A percentile compares a stretch with the other conserved stretches of the same genome.
phyloP scores from a whole-genome alignment of 2,113 vertebrate genomes.

The Ramphastos sulfuratus region DNA sequence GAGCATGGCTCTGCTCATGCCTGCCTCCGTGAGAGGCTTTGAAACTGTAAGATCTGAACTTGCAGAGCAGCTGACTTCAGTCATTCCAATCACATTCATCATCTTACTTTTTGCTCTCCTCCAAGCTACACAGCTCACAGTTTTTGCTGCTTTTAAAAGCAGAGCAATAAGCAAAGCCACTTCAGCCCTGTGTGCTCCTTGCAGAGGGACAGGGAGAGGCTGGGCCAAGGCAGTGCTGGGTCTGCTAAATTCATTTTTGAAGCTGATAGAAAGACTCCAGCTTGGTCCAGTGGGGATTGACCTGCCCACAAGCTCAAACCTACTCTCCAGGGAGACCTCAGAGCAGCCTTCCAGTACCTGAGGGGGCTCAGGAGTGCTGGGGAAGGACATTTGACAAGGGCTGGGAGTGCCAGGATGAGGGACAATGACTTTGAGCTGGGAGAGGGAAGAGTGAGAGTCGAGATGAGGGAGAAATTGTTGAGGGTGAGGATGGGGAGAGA shows the following conservation, averaged over 20 bases:
- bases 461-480: too few species aligned
- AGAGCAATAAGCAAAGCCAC: not conserved
- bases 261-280: not conserved
- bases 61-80: constrained; percentile 9
- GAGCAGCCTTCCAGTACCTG: too few species aligned
- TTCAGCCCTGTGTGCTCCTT: not conserved
- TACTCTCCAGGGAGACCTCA: too few species aligned
- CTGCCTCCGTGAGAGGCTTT: not conserved
- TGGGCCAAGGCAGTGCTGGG: not conserved
- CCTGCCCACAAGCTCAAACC: not conserved
- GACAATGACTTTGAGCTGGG: too few species aligned
- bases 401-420: too few species aligned
- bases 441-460: too few species aligned
- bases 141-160: not conserved
- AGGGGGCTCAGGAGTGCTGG: too few species aligned
- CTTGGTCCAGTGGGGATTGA: not conserved
- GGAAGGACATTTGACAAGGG: too few species aligned
- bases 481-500: too few species aligned
- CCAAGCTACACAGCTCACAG: not conserved
- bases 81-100: not conserved
- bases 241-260: not conserved
- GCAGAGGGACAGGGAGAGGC: not conserved
- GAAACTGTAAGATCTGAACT: not conserved
- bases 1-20: not conserved
- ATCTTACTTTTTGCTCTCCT: constrained; percentile 5